A percentile compares a stretch with the other conserved stretches of the same genome.
Conservation (phyloP, 1,140 invertebrate species). For the Drosophila burlai region DNA sequence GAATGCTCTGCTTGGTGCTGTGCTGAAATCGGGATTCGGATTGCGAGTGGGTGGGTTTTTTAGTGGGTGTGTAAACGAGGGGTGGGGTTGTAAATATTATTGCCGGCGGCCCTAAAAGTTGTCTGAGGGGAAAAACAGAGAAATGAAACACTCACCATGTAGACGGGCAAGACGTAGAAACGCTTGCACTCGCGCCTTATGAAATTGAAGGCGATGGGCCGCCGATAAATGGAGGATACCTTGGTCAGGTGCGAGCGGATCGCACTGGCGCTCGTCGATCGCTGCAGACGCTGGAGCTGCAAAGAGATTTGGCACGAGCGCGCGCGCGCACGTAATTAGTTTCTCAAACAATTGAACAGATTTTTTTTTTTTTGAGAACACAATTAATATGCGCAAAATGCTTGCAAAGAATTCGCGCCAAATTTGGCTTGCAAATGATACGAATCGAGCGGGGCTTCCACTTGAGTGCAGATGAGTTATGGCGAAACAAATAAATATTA, state of each 20-base stretch:
- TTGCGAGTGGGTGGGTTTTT: constrained; percentile 21
- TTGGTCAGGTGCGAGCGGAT: constrained; percentile 78
- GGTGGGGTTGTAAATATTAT: constrained; percentile 43
- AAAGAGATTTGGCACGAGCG: constrained; percentile 25
- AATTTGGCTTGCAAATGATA: constrained; percentile 79
- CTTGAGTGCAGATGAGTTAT: constrained; percentile 28
- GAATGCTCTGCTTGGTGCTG: constrained; percentile 70
- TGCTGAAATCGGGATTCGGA: constrained; percentile 57
- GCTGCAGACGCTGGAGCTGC: constrained; percentile 64
- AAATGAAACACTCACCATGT: constrained; percentile 65
- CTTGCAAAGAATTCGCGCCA: constrained; percentile 64
- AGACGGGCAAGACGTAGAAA: constrained; percentile 72
- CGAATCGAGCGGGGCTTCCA: constrained; percentile 43
- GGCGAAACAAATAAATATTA: constrained; percentile 22
- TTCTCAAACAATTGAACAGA: constrained; percentile 64
- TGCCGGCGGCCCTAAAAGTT: constrained; percentile 34
- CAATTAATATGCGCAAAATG: constrained; percentile 63
- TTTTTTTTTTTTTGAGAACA: constrained; percentile 14
- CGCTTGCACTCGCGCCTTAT: constrained; percentile 69
- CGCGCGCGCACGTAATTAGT: constrained; percentile 59
- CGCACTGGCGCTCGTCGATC: constrained; percentile 66
- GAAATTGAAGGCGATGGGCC: constrained; percentile 75
- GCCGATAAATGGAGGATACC: constrained; percentile 68
- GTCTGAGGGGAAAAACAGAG: constrained; percentile 5
- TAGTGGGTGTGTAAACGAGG: neutral